Evolutionary conservation across 2,888 invertebrate species (phyloP), one percentile per base, ranked within the genome.

Genomic region (Mycalesis mineus): DNA sequence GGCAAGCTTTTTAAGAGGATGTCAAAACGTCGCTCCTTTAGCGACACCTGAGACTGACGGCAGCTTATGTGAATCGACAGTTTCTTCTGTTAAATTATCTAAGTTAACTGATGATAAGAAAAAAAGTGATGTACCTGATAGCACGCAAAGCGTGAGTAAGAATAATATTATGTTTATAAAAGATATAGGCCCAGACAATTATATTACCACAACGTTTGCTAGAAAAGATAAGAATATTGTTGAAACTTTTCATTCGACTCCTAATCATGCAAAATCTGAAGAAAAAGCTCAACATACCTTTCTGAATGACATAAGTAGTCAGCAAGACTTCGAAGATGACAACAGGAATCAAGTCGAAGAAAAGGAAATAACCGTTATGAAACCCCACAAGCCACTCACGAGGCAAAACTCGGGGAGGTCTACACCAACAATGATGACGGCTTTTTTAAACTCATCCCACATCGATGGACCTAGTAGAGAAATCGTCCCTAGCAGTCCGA

Each of bases 131-230:
- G 84, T 82, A 78, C 82, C 84, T 77, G 88, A 88, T 64, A 76
- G 77, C 64, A 78, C 82, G 61, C 78, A 83, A 68, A 75, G 78
- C 68, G 75, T 77, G 68, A 82, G 88, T 78, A 91, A 91, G 68
- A 90, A 88, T 76, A 92, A 91, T 76, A 88, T 92, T 56, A 74
- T 92, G 70, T 88, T 92, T 66, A 92, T 92, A 68, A 92, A 92
- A 72, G 92, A 93, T 75, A 94, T 94, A 67, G 94, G 93, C 45
- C 92, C 93, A 50, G 94, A 94, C 80, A 94, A 94, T 80, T 94
- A 94, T 74, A 93, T 94, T 52, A 93, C 93, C 61, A 94, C 94
- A 45, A 91, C 92, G 47, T 88, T 90, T 82, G 85, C 91, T 68
- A 80, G 92, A 82, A 74, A 82, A 68, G 84, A 86, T 55, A 87